Evolutionary conservation across 2,888 invertebrate genomes (phyloP), one percentile per base, ranked within the genome.

Genomic region (Phania funesta): DNA sequence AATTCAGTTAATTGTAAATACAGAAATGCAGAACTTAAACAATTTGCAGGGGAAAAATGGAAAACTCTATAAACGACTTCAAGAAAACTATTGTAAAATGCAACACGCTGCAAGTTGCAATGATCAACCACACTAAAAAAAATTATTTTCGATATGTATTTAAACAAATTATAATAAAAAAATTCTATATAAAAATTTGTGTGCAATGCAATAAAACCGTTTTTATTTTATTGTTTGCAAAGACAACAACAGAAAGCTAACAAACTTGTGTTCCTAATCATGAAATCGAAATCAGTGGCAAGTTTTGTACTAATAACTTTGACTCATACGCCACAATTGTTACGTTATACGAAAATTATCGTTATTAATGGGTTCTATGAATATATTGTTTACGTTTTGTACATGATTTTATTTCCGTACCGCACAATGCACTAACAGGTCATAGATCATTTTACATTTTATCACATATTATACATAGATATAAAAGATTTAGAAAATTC

Each of bases 261-360:
- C n/a, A 62, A 67, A 80, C 48, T 56, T n/a, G 2, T 50, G 54
- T 70, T 70, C 46, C 75, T 80, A 80, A 76, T 80, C 80, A 58
- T 50, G 35, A 46, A 44, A 44, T 56, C 44, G 65, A 80, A 80
- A 76, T 80, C 80, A 76, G 80, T 80, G 65, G 80, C 80, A 75
- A 80, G 11, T 62, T 77, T 8, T 48, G 70, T 56, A 70, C 29
- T 29, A 64, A 70, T 46, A 64, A 71, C 58, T 64, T 78, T 71
- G 77, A 77, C 70, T 77, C 77, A 70, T 78, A 64, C 29, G 62
- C 18, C 29, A 50, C 26, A 35, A 46, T 46, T 18, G 20, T 70
- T 46, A 32, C 32, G n/a, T 26, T n/a, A 67, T 38, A 41, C n/a
- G 3, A 32, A 46, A 50, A 50, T 67, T 58, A 35, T 64, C 13